phyloP scores from a whole-genome alignment of 2,888 invertebrate species.

The Leptogaster cylindrica region DNA sequence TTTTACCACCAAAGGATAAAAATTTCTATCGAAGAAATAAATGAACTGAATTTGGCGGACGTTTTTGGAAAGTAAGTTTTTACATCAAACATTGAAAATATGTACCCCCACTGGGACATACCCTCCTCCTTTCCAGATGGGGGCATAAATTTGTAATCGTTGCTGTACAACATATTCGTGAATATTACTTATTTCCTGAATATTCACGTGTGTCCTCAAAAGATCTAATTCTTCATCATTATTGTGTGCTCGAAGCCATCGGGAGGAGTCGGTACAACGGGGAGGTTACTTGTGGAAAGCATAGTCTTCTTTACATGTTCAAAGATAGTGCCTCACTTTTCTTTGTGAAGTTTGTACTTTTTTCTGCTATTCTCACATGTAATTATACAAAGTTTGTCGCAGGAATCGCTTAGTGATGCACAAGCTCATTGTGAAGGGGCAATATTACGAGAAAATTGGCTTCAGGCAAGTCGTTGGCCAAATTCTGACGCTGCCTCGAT shows the following conservation, averaged over 20 bases:
- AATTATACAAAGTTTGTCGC: neutral
- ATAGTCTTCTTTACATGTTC: conserved; percentile 64
- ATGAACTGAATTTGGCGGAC: conserved; percentile 61
- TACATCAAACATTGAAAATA: neutral
- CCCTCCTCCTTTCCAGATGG: conserved; percentile 65
- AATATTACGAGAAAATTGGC: conserved; percentile 64
- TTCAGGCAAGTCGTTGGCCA: conserved; percentile 62
- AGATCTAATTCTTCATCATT: conserved; percentile 67
- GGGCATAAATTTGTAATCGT: conserved; percentile 73
- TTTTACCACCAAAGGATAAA: conserved; percentile 67
- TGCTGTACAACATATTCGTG: conserved; percentile 69
- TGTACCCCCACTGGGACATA: too few relatives aligned
- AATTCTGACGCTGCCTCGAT: conserved; percentile 70
- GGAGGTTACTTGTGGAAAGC: conserved; percentile 71
- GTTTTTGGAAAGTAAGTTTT: conserved; percentile 61
- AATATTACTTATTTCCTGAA: conserved; percentile 65
- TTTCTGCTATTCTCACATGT: conserved; percentile 62
- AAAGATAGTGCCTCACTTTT: conserved; percentile 68
- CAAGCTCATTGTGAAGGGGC: conserved; percentile 69
- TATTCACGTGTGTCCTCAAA: conserved; percentile 60
- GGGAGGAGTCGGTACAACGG: conserved; percentile 74
- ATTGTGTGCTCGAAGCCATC: conserved; percentile 75
- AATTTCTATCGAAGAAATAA: conserved; percentile 61
- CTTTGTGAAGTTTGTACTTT: conserved; percentile 58
- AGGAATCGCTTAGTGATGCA: conserved; percentile 68